phyloP scores from a whole-genome alignment of 2,888 invertebrate genomes.

The Calameuta filiformis region DNA sequence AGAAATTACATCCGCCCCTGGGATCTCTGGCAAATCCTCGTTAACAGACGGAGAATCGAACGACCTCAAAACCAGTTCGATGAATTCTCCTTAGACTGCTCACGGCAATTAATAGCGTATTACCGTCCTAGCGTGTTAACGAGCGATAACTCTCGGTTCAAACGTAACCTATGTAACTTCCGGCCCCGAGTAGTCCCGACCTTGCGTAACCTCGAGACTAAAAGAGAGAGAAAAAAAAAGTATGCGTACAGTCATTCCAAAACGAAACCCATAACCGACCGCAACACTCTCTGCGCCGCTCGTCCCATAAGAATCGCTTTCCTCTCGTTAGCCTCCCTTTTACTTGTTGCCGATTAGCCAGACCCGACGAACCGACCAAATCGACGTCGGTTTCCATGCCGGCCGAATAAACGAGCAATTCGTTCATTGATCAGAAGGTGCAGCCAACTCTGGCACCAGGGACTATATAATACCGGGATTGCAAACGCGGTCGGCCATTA shows the following conservation, averaged over 20 bases:
- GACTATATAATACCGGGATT: conserved; percentile 15
- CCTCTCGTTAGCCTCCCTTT: not conserved
- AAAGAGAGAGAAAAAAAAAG: not conserved
- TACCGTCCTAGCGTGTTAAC: not conserved
- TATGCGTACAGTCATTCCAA: not conserved
- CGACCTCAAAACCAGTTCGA: not conserved
- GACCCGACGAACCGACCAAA: not conserved
- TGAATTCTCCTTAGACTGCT: not conserved
- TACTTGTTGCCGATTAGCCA: not conserved
- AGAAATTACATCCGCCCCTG: not conserved
- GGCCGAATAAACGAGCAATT: not conserved
- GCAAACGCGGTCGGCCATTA: conserved; percentile 26
- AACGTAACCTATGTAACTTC: not conserved
- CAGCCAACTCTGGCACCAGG: not conserved
- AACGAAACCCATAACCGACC: not conserved
- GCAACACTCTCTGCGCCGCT: not conserved
- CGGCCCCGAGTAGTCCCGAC: not conserved
- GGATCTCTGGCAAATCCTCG: not conserved
- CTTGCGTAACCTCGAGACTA: not conserved
- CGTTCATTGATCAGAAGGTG: not conserved
- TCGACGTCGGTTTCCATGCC: not conserved
- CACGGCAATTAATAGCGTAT: not conserved
- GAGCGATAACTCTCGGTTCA: not conserved
- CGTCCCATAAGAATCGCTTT: not conserved
- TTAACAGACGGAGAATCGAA: not conserved